Conservation (phyloP, 2,888 invertebrate species). For the Volucella inflata region DNA sequence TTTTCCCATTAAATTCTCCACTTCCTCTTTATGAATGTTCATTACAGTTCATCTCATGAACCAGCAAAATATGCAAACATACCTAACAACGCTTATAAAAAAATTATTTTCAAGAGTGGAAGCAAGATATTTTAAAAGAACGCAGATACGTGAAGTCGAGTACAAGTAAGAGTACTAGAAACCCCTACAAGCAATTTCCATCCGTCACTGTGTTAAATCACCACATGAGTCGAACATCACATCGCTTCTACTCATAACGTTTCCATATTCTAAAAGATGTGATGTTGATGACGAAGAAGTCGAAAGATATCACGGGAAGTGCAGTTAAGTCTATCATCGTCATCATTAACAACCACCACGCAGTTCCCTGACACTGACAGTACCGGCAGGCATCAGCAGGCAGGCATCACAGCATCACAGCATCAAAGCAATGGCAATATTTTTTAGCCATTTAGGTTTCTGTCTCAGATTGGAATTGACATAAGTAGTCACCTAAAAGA, state of each 20-base stretch:
- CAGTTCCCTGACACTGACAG: too few species aligned
- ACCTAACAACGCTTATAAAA: conserved; percentile 53
- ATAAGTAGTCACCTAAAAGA: conserved; percentile 72
- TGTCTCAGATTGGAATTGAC: conserved; percentile 67
- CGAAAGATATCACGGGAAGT: conserved; percentile 52
- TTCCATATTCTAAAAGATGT: not conserved
- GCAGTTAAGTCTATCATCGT: conserved; percentile 54
- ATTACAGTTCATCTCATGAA: conserved; percentile 14
- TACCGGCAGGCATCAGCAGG: not conserved
- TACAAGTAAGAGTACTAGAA: not conserved
- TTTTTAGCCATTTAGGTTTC: conserved; percentile 50
- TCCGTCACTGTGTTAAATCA: conserved; percentile 48
- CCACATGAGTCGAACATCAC: conserved; percentile 4
- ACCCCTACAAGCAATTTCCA: conserved; percentile 46
- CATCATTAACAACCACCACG: conserved; percentile 39
- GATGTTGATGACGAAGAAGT: conserved; percentile 42
- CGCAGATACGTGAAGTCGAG: too few species aligned
- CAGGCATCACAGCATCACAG: conserved; percentile 16
- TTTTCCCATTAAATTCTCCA: too few species aligned
- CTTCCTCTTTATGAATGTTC: not conserved
- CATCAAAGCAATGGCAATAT: conserved; percentile 21
- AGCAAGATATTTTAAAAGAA: too few species aligned
- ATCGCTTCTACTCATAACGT: conserved; percentile 29
- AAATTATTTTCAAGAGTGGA: conserved; percentile 47
- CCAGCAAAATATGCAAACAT: conserved; percentile 46